phyloP scores from a whole-genome alignment of 2,113 vertebrate genomes.

The Cygnus atratus region DNA sequence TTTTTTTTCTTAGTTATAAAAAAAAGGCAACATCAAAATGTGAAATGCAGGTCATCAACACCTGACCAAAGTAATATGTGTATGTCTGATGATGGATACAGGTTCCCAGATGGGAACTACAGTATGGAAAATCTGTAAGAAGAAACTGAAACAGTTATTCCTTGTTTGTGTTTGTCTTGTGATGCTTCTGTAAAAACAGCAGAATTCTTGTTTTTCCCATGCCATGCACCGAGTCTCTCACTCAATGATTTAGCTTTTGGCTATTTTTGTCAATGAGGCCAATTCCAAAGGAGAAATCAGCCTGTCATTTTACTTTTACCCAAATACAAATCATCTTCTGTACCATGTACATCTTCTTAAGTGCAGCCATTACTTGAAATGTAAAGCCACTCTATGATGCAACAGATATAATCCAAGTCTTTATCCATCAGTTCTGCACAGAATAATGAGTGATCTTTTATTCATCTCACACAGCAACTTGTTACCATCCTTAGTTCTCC shows the following conservation, averaged over 20 bases:
- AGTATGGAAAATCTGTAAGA: neutral
- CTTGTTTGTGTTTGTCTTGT: neutral
- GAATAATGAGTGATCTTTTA: neutral
- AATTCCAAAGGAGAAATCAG: neutral
- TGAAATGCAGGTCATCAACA: neutral
- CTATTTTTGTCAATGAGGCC: neutral
- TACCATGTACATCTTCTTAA: neutral
- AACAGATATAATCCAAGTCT: neutral
- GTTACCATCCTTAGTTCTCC: neutral
- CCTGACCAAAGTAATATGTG: neutral
- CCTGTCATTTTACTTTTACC: neutral
- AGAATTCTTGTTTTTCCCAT: neutral
- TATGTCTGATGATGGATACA: accelerated
- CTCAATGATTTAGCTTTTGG: neutral
- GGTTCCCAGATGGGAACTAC: neutral
- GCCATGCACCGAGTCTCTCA: neutral
- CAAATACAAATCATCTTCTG: neutral
- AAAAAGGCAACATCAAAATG: neutral
- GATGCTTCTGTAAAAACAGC: neutral
- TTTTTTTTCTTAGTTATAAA: neutral
- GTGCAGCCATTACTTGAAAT: neutral
- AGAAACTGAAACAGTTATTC: neutral
- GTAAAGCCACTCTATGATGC: neutral
- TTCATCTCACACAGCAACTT: neutral
- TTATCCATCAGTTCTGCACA: neutral